These are phyloP conservation scores for Agonopterix heracliana DNA, from an alignment of 2,888 invertebrate species.

Conservation along the genomic window DNA sequence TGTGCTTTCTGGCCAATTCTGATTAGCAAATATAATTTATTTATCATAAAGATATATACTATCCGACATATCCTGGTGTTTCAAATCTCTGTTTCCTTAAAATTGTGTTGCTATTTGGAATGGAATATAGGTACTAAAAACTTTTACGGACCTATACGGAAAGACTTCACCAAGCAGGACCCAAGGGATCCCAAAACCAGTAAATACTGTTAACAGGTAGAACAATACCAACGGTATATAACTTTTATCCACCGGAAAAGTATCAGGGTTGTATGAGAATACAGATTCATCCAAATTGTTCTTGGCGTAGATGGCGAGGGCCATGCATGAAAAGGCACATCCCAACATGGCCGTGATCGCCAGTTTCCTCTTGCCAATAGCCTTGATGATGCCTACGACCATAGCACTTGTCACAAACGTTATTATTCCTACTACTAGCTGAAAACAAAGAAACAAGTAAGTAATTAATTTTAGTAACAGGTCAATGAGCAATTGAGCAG, in stretches of 20 bases:
- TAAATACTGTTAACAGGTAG: constrained; percentile 50
- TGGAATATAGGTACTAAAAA: too few relatives aligned
- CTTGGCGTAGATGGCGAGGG: constrained; percentile 61
- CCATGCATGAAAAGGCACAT: constrained; percentile 49
- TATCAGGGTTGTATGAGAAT: constrained; percentile 57
- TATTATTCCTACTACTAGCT: constrained; percentile 67
- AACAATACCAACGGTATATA: constrained; percentile 55
- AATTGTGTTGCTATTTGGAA: too few relatives aligned
- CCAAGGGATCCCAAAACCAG: constrained; percentile 70
- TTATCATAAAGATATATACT: too few relatives aligned
- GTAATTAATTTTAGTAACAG: not conserved
- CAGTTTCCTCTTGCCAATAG: constrained; percentile 66
- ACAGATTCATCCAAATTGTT: constrained; percentile 41
- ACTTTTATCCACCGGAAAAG: constrained; percentile 54
- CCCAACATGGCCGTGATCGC: constrained; percentile 58
- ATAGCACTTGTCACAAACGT: constrained; percentile 56
- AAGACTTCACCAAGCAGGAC: constrained; percentile 75
- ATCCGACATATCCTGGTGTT: too few relatives aligned
- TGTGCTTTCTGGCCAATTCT: too few relatives aligned
- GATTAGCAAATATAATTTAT: too few relatives aligned
- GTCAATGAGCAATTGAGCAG: too few relatives aligned
- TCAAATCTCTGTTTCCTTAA: too few relatives aligned
- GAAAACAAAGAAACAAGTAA: constrained; percentile 16
- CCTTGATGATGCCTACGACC: constrained; percentile 53
- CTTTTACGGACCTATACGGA: constrained; percentile 60